phyloP scores from a whole-genome alignment of 1,140 invertebrate species.

The Atta colombica region DNA sequence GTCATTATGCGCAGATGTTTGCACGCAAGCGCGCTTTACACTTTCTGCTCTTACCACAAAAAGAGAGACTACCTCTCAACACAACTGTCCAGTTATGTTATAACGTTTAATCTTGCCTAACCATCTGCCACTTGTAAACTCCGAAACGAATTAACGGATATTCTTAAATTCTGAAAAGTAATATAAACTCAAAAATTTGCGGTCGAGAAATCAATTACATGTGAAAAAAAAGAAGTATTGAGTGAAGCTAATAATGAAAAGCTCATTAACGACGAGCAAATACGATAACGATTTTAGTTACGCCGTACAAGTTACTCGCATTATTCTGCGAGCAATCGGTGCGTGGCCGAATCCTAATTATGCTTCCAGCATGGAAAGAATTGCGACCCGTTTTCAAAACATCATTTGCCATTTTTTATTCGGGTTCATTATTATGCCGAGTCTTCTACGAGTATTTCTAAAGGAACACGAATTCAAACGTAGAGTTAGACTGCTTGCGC shows the following conservation, averaged over 20 bases:
- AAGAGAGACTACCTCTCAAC: background rate
- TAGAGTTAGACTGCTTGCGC: slow-evolving; percentile 38
- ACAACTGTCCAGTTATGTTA: slow-evolving; percentile 35
- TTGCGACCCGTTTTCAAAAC: background rate
- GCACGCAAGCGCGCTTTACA: slow-evolving; percentile 40
- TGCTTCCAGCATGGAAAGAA: slow-evolving; percentile 6
- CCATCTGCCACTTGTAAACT: background rate
- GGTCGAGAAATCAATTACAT: background rate
- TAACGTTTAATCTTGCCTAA: background rate
- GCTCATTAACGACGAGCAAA: background rate
- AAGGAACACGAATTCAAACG: slow-evolving; percentile 33
- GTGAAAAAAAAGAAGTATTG: background rate
- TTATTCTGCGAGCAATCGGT: slow-evolving; percentile 58
- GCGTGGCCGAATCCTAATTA: slow-evolving; percentile 52
- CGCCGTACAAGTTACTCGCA: slow-evolving; percentile 23
- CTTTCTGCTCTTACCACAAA: background rate
- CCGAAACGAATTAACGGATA: background rate
- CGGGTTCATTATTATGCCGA: slow-evolving; percentile 53
- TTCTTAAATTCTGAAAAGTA: background rate
- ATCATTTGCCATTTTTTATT: slow-evolving; percentile 37
- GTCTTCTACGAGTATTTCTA: slow-evolving; percentile 39
- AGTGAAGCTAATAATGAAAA: background rate
- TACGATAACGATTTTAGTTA: background rate
- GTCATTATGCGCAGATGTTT: slow-evolving; percentile 36
- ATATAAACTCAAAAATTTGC: background rate